These are phyloP conservation scores for Junonia oenone DNA, from an alignment of 2,888 invertebrate species.

Conservation along the genomic window DNA sequence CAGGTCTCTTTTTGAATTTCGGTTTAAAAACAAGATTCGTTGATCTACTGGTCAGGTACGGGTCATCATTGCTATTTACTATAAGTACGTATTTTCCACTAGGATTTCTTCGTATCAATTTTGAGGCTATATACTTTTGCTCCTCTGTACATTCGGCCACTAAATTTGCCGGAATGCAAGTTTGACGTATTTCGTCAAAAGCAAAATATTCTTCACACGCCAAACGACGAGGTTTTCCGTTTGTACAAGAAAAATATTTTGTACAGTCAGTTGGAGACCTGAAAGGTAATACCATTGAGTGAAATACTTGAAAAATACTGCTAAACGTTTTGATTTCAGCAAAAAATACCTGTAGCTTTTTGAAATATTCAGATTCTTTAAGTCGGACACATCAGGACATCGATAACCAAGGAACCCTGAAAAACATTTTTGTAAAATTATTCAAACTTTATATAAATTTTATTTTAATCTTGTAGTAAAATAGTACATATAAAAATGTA, in stretches of 20 bases:
- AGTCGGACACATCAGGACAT: background rate
- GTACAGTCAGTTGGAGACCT: background rate
- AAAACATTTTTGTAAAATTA: background rate
- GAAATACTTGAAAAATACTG: too few species aligned
- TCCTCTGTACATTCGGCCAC: background rate
- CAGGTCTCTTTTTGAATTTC: too few species aligned
- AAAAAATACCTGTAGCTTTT: background rate
- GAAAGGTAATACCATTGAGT: too few species aligned
- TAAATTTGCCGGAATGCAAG: background rate
- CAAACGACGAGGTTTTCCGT: constrained; percentile 6
- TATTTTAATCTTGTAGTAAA: too few species aligned
- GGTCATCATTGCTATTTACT: background rate
- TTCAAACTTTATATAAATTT: background rate
- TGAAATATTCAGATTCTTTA: background rate
- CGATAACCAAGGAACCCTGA: background rate
- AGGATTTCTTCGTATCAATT: background rate
- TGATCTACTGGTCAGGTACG: too few species aligned
- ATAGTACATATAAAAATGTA: too few species aligned
- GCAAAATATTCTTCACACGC: background rate
- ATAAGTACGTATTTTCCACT: background rate
- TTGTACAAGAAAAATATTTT: background rate
- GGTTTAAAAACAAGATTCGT: too few species aligned
- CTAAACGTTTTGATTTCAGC: too few species aligned
- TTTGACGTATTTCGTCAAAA: background rate
- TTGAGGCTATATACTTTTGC: background rate